Base-by-base conservation (phyloP, 2,113 vertebrate genomes). In the Mastomys coucha region DNA sequence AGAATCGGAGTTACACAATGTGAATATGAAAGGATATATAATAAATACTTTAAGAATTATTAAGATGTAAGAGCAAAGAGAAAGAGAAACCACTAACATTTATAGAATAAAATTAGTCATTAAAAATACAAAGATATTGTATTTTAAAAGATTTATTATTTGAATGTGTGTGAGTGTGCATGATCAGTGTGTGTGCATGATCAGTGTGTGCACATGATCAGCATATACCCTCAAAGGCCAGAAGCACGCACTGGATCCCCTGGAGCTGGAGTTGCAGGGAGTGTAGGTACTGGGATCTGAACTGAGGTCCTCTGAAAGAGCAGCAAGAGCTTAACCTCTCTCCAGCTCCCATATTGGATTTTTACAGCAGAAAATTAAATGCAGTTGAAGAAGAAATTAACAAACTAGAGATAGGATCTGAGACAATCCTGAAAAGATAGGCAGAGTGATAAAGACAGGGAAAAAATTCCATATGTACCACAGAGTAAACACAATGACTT, bases 91-190 rank as follows among this genome's bases (percentile, higher is more conserved):
- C 16, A 84, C 28, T 51, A 87, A 51, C 42, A 70, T 70, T 89
- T 84, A 51, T 67, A 89, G 22, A 91, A 95, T 96, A 70, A 96
- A 77, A 60, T 76, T 60, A 60, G 51, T 89, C 24, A 60, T 63
- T 39, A 36, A 58, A 95, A 89, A 53, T 7, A 80, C 53, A 95
- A 51, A 89, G 42, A 60, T 5, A 84, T 28, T 60, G 13, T 24
- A 84, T 84, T 84, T 39, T 84, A 84, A 84, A 84, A 17, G 28
- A 33, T 12, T 22, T 13, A 63, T 63, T 53, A 11, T 85, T 85
- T 19, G 28, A 5, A 58, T 63, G 7, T 63, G 53, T 14, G 36
- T 56, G 33, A 5, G 16, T 20, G 80, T 24, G 1, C 7, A 10
- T 7, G 53, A 49, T 4, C n/a, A n/a, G 2, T 20, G 51, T 2